Evolutionary conservation across 2,888 invertebrate species (phyloP), one percentile per base, ranked within the genome.

Genomic region (Macrophya alboannulata): DNA sequence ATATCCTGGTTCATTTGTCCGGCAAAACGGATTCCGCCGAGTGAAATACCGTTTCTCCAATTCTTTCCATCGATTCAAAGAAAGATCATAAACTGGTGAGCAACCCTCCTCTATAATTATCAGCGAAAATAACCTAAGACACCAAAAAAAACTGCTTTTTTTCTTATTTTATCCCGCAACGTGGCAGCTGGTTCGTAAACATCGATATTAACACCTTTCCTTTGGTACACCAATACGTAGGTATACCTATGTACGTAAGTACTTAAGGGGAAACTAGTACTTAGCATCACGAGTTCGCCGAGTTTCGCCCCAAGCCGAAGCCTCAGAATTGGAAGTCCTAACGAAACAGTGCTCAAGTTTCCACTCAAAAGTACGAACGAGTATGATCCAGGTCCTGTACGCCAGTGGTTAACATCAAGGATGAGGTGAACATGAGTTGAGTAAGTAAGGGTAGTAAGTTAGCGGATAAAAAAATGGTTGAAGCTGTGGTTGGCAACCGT

Each of bases 301-400:
- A 12, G 62, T 9, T 62, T 62, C 62, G 25, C 62, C 71, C 43
- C 71, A n/a, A 43, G 9, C n/a, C 71, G 10, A 72, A 37, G 4
- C 17, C 25, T 31, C 31, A 21, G 25, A 25, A 48, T 43, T 76
- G 8, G 10, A 48, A 51, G 76, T 76, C 76, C 76, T 76, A 76
- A 76, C 76, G 76, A 76, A 76, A 76, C 76, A 76, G 12, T 12
- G 48, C 17, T 76, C 76, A 76, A 76, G 76, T 25, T 74, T 21
- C 76, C 25, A 76, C 76, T 76, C 76, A 10, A 76, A 43, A 48
- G 31, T 51, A 76, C 31, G 59, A 51, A 48, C 55, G 59, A 79
- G 79, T 59, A 79, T 37, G 48, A 31, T 8, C 37, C 79, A 31
- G 79, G 40, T 51, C n/a, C 17, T 59, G 25, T 25, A 48, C 55